phyloP scores from a whole-genome alignment of 2,888 invertebrate species.

The Mythimna albipuncta region DNA sequence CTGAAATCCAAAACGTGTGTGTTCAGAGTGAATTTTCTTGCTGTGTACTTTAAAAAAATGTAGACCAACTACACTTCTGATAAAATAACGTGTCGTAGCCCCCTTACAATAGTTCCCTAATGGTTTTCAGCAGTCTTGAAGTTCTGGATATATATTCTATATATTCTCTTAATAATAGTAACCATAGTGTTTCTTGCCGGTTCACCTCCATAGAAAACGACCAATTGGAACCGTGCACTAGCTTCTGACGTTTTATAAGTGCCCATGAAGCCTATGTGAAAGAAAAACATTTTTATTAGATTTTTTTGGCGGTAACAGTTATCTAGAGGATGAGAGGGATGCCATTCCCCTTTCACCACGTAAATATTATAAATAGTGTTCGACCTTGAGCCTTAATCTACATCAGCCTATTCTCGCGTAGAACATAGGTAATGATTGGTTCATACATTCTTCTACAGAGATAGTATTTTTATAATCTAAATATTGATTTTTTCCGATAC shows the following conservation, averaged over 20 bases:
- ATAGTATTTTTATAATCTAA: slow-evolving; percentile 26
- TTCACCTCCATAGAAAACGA: no score
- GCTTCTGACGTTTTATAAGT: no score
- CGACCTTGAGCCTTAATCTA: background rate
- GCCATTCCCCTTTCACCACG: background rate
- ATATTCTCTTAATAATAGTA: no score
- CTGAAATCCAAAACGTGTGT: background rate
- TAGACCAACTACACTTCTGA: background rate
- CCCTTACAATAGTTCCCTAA: background rate
- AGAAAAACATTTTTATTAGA: no score
- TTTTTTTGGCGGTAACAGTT: no score
- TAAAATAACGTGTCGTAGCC: background rate
- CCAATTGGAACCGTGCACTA: no score
- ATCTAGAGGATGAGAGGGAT: no score
- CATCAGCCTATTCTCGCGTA: background rate
- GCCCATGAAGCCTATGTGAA: no score
- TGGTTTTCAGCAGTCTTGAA: background rate
- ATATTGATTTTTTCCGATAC: slow-evolving; percentile 19
- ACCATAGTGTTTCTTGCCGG: no score
- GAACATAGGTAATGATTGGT: background rate
- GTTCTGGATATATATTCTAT: background rate
- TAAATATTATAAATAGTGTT: background rate
- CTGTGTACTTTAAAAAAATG: background rate
- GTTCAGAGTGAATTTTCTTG: background rate
- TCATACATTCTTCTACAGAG: background rate